Evolutionary conservation across 2,888 invertebrate species (phyloP), one percentile per base, ranked within the genome.

Genomic region (Tridacna crocea): DNA sequence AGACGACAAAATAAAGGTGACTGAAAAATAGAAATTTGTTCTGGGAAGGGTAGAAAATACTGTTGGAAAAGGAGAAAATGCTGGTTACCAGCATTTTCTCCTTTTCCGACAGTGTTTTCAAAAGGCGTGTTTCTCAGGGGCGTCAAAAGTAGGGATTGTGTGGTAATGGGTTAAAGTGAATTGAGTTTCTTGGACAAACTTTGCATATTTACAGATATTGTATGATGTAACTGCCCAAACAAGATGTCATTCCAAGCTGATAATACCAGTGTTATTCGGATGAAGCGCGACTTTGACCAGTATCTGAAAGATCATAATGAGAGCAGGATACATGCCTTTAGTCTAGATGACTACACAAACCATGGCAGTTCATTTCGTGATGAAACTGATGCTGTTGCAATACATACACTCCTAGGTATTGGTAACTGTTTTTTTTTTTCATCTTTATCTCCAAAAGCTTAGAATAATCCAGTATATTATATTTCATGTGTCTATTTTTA

Each of bases 251-350:
- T 82, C 46, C 19, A 36, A 13, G 84, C 83, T 63, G 92, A 92
- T 51, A 90, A 88, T 26, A 92, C 91, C 10, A 87, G 87, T 27
- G 83, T 92, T 0, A 87, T 91, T 60, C 86, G 90, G 8, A 92
- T 92, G 92, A 91, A 90, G 78, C 72, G 90, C 60, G 90, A 92
- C 70, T 92, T 91, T 88, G 90, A 90, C 66, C 87, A 86, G 26
- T 91, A 90, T 80, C 48, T 91, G 8, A 86, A 85, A 27, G 88
- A 82, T 22, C 82, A 84, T 13, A 83, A 83, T 58, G 85, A 81
- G 15, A 83, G 74, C 27, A 55, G 72, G n/a, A 65, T 80, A 17
- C 75, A 86, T 12, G 65, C 72, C 24, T 85, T 84, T 72, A 83
- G 83, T 65, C 55, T 85, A 22, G 84, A 85, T 65, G 77, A 79